Conservation (phyloP, 1,140 invertebrate genomes). For the Psilanteris sp. region DNA sequence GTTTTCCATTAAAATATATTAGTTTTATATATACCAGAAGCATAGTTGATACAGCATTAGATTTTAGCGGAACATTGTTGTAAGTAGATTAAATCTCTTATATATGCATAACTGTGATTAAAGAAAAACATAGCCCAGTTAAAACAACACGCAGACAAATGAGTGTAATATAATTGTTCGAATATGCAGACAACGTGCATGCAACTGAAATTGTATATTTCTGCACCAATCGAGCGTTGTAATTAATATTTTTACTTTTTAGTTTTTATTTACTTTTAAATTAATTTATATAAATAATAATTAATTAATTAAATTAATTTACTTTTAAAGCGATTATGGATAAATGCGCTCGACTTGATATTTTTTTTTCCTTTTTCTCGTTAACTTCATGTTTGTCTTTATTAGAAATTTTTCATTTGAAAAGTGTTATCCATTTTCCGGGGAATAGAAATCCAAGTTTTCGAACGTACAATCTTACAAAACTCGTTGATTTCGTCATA, state of each 20-base stretch:
- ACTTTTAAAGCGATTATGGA: too few species aligned
- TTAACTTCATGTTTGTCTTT: too few species aligned
- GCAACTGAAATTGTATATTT: constrained; percentile 11
- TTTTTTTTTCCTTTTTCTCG: too few species aligned
- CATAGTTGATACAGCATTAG: too few species aligned
- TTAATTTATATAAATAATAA: constrained; percentile 1
- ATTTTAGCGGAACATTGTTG: background rate
- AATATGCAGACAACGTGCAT: constrained; percentile 14
- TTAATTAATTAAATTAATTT: too few species aligned
- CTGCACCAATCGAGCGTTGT: background rate
- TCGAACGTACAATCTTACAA: background rate
- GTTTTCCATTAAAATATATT: too few species aligned
- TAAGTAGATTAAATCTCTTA: constrained; percentile 6
- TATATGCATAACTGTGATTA: constrained; percentile 32
- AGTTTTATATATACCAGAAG: too few species aligned
- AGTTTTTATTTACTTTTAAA: too few species aligned
- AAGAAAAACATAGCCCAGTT: constrained; percentile 31
- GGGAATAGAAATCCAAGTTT: too few species aligned
- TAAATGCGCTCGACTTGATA: too few species aligned
- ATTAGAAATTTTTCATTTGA: too few species aligned
- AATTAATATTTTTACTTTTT: background rate
- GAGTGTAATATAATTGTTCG: constrained; percentile 5
- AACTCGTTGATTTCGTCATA: background rate
- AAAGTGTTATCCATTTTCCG: too few species aligned
- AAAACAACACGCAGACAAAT: constrained; percentile 3